These are phyloP conservation scores for Stercorarius parasiticus DNA, from an alignment of 2,113 vertebrate genomes.

Conservation along the genomic window DNA sequence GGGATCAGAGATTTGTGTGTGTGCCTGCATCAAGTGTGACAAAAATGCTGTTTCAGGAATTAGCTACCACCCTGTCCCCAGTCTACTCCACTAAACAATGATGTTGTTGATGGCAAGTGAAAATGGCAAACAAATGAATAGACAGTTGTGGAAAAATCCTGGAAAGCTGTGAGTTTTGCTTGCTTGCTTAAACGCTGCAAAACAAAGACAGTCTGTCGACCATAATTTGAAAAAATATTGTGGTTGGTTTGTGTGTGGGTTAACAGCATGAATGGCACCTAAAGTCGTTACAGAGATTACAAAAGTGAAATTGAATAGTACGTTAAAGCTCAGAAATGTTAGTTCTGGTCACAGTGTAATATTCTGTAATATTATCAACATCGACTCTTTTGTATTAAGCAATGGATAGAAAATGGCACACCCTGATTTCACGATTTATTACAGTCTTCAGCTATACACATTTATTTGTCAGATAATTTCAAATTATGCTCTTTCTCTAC, in stretches of 20 bases:
- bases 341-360: not conserved
- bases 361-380: not conserved
- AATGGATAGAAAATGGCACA: not conserved
- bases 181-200: not conserved
- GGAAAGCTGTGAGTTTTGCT: slow-evolving; percentile 31
- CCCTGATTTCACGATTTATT: not conserved
- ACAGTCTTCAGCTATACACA: not conserved
- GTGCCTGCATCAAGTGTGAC: not conserved
- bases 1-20: not conserved
- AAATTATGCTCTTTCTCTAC: not conserved
- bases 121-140: slow-evolving; percentile 45
- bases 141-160: slow-evolving; percentile 16
- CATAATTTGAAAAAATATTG: slow-evolving; percentile 42
- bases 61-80: not conserved
- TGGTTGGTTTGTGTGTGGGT: slow-evolving; percentile 19
- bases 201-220: slow-evolving; percentile 15
- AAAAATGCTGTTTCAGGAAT: not conserved
- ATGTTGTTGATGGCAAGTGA: not conserved
- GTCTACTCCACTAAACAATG: not conserved
- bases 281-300: slow-evolving; percentile 22
- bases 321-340: slow-evolving; percentile 33
- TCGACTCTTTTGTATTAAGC: not conserved
- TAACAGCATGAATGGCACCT: slow-evolving; percentile 38
- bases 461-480: not conserved
- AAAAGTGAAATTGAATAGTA: slow-evolving; percentile 42